Evolutionary conservation across 2,113 vertebrate genomes (phyloP).

Genomic region (Neogale vison): DNA sequence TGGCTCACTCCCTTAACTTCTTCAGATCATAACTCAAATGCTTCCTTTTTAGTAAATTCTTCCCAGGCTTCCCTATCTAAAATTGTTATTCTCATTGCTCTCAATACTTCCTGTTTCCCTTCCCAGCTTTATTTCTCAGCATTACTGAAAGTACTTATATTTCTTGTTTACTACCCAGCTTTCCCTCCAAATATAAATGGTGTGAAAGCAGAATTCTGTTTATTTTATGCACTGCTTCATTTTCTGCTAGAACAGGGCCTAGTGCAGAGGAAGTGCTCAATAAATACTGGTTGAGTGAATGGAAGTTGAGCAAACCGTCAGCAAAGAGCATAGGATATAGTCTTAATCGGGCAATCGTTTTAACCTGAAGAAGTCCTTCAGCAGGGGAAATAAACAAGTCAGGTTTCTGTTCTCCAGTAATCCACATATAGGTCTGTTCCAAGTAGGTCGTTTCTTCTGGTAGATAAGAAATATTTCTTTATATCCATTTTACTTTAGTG

Average conservation of each 20-base stretch:
- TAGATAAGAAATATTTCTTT: slow-evolving; percentile 22
- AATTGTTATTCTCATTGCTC: background rate
- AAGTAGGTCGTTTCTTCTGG: background rate
- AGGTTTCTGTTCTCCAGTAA: slow-evolving; percentile 30
- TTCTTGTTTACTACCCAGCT: background rate
- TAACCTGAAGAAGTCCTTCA: slow-evolving; percentile 6
- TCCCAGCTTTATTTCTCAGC: background rate
- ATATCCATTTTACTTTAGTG: background rate
- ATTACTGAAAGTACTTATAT: slow-evolving; percentile 2
- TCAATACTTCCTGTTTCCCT: background rate
- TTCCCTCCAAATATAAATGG: slow-evolving; percentile 5
- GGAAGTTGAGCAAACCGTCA: slow-evolving; percentile 14
- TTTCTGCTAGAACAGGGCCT: background rate
- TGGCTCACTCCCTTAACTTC: background rate
- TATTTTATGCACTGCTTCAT: slow-evolving; percentile 44
- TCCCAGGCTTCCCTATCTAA: background rate
- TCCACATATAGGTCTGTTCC: background rate
- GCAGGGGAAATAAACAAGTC: background rate
- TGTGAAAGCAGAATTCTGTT: slow-evolving; percentile 10
- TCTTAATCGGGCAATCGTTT: slow-evolving; percentile 40
- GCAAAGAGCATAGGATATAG: background rate
- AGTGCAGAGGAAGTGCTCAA: background rate
- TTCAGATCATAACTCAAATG: slow-evolving; percentile 25
- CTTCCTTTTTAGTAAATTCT: slow-evolving; percentile 4
- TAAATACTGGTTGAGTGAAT: slow-evolving; percentile 19